Percentiles rank a stretch among this genome's conserved stretches.
Conservation (phyloP, 2,113 vertebrate genomes). For the Leucoraja erinaceus region DNA sequence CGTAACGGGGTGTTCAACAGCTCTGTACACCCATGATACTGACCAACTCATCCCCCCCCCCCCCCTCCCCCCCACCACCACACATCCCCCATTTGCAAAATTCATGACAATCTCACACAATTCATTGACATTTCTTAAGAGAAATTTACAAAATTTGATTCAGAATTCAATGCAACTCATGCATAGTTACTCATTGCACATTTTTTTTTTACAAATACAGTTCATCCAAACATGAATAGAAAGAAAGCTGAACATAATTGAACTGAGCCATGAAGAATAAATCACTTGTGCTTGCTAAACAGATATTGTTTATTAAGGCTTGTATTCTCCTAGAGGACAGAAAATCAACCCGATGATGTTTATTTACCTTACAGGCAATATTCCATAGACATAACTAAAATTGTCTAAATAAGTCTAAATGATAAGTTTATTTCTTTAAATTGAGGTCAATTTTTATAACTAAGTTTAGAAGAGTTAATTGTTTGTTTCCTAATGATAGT, state of each 20-base stretch:
- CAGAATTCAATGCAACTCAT: neutral
- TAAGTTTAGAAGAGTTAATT: slow-evolving; percentile 59
- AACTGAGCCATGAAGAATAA: slow-evolving; percentile 18
- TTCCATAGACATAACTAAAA: slow-evolving; percentile 64
- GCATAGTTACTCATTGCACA: neutral
- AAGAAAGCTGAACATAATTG: neutral
- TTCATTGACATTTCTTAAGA: slow-evolving; percentile 12
- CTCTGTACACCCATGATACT: neutral
- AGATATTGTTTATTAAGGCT: slow-evolving; percentile 88
- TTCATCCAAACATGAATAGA: neutral
- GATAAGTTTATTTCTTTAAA: slow-evolving; percentile 50
- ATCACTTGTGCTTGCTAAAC: slow-evolving; percentile 61
- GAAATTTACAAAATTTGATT: neutral
- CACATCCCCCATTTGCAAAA: neutral
- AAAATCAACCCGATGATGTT: slow-evolving; percentile 60
- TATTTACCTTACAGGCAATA: slow-evolving; percentile 62
- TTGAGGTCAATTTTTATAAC: slow-evolving; percentile 64
- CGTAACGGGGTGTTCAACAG: no score
- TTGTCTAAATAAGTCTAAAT: slow-evolving; percentile 69
- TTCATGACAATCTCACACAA: neutral
- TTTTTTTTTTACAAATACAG: neutral
- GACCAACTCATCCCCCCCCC: no score
- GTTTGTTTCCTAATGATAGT: slow-evolving; percentile 63
- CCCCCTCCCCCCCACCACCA: neutral
- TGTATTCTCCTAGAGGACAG: slow-evolving; percentile 71